Conservation (phyloP, 35 echinoderm and acorn worm genomes). For the Lytechinus variegatus region DNA sequence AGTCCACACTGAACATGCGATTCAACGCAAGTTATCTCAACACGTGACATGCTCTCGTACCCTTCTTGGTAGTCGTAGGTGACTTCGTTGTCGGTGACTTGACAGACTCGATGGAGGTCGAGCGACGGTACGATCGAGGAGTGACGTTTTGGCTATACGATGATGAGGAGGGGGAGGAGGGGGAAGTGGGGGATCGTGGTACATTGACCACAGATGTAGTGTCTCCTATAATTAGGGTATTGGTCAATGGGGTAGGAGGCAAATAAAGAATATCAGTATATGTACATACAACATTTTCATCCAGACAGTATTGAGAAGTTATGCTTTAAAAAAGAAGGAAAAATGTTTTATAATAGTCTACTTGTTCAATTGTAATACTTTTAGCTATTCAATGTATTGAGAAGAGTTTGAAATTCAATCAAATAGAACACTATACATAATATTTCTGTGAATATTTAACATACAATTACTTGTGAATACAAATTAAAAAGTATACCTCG, state of each 20-base stretch:
- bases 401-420: too few relatives aligned
- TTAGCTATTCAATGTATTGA: too few relatives aligned
- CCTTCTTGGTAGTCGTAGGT: neutral
- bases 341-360: too few relatives aligned
- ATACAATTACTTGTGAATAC: neutral
- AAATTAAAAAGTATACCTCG: neutral
- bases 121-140: neutral
- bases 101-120: conserved; percentile 49
- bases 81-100: conserved; percentile 33
- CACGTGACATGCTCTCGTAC: neutral
- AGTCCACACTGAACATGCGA: neutral
- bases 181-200: conserved; percentile 44
- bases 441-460: too few relatives aligned
- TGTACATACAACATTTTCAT: neutral
- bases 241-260: neutral
- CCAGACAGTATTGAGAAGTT: neutral
- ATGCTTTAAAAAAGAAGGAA: too few relatives aligned
- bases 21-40: neutral
- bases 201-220: conserved; percentile 14
- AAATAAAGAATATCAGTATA: neutral
- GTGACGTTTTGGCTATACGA: conserved; percentile 35
- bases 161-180: conserved; percentile 25
- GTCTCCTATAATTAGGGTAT: neutral
- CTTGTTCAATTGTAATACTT: too few relatives aligned
- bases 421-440: too few relatives aligned